Base-by-base conservation (phyloP, 2,888 invertebrate species). In the Amblyteles armatorius region DNA sequence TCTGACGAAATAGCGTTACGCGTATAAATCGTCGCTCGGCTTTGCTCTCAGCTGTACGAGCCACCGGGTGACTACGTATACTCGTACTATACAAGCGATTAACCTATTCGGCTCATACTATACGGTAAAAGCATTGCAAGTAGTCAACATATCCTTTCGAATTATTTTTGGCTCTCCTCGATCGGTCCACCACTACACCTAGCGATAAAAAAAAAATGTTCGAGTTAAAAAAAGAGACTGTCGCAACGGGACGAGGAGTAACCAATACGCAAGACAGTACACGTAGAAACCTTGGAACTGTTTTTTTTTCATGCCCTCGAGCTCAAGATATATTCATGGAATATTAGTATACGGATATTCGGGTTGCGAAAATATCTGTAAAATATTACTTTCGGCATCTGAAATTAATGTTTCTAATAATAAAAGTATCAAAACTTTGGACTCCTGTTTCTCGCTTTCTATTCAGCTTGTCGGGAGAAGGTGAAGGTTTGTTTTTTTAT, bases 11-110 rank as follows among this genome's bases (percentile, higher is more conserved):
- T 63, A 79, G 57, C 60, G 69, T 19, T n/a, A 60, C 44, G 63
- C 71, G 71, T 71, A 50, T 65, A 79, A 79, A 79, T 79, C 79
- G 71, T 79, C 79, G 48, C 36, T 50, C 60, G 63, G 71, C 29
- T 50, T 36, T 63, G 57, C 36, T 72, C 57, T 73, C 57, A 36
- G 29, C 22, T 19, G 9, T 77, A 57, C 67, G 44, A 57, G 44
- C 26, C 55, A 52, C 55, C 67, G 36, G 19, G 36, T 67, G 67
- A 55, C 67, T n/a, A 67, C 55, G n/a, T 77, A 57, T 77, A 52
- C 67, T 48, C 52, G 16, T 22, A 55, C 22, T 9, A 13, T 57
- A 57, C 0, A 57, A 11, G 0, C 22, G 57, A 22, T 13, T 36
- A 33, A 63, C 33, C 63, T 63, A 63, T 63, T 63, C 16, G 4